A percentile compares a stretch with the other conserved stretches of the same genome.
Conservation (phyloP, 2,113 vertebrate species). For the Petroica traversi region DNA sequence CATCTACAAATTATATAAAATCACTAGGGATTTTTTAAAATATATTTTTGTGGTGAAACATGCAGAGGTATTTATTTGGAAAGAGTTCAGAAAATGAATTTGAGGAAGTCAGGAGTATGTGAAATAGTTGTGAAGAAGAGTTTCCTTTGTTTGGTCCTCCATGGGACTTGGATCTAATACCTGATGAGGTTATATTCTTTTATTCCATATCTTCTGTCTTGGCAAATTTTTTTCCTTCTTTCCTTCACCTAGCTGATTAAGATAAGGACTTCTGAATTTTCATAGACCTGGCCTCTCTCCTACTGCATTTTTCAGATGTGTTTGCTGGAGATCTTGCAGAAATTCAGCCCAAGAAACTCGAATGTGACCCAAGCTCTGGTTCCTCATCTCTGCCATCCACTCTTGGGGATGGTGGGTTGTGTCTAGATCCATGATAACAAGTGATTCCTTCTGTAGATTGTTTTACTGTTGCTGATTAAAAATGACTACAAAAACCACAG, state of each 20-base stretch:
- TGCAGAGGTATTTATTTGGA: background rate
- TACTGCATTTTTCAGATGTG: background rate
- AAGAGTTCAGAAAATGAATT: background rate
- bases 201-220: background rate
- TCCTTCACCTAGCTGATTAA: background rate
- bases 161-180: background rate
- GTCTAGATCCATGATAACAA: background rate
- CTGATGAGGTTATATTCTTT: background rate
- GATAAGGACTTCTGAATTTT: background rate
- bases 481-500: accelerated
- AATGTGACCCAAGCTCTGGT: background rate
- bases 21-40: background rate
- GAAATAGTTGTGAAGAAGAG: background rate
- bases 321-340: background rate
- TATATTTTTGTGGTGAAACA: background rate
- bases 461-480: background rate
- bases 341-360: accelerated
- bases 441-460: background rate
- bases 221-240: background rate
- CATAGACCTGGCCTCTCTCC: background rate
- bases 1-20: background rate
- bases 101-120: background rate
- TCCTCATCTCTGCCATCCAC: background rate
- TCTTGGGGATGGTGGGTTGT: background rate
- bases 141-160: background rate